A percentile compares a stretch with the other conserved stretches of the same genome.
Conservation (phyloP, 2,888 invertebrate genomes). For the Andrena hattorfiana region DNA sequence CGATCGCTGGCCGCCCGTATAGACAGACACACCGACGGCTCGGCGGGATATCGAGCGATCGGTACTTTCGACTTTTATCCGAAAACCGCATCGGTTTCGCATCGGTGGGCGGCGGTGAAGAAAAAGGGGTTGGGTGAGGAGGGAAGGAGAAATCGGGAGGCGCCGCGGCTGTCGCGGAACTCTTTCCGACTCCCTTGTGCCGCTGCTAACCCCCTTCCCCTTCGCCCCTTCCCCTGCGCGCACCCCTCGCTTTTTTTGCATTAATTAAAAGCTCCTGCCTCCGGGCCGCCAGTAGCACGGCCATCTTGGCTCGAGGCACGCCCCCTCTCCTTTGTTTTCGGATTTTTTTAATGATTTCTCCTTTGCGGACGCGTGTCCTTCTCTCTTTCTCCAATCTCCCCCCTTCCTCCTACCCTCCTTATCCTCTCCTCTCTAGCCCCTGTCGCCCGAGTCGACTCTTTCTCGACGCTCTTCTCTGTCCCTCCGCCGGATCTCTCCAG, state of each 20-base stretch:
- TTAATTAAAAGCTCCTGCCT: slow-evolving; percentile 84
- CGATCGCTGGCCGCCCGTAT: neutral
- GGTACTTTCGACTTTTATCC: slow-evolving; percentile 43
- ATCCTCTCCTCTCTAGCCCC: neutral
- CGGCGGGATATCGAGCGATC: slow-evolving; percentile 38
- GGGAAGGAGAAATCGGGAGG: slow-evolving; percentile 59
- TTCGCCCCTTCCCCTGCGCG: slow-evolving; percentile 27
- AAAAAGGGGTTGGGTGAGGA: slow-evolving; percentile 33
- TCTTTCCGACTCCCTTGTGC: slow-evolving; percentile 52
- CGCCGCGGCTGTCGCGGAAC: slow-evolving; percentile 44
- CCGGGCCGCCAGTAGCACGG: slow-evolving; percentile 80
- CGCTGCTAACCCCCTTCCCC: slow-evolving; percentile 50
- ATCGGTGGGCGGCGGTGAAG: slow-evolving; percentile 36
- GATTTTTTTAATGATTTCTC: slow-evolving; percentile 83
- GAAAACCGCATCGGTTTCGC: slow-evolving; percentile 46
- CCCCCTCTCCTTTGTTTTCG: slow-evolving; percentile 83
- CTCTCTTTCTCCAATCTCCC: slow-evolving; percentile 32
- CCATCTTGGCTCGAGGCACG: slow-evolving; percentile 84
- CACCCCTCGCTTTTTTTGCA: slow-evolving; percentile 78
- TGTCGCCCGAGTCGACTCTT: neutral
- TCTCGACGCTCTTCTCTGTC: slow-evolving; percentile 13
- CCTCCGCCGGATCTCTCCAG: neutral
- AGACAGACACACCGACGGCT: neutral
- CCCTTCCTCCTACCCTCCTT: too few relatives aligned
- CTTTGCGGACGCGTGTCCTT: slow-evolving; percentile 69